These are phyloP conservation scores for Drosophila parabipectinata DNA, from an alignment of 1,140 invertebrate species.

Conservation along the genomic window DNA sequence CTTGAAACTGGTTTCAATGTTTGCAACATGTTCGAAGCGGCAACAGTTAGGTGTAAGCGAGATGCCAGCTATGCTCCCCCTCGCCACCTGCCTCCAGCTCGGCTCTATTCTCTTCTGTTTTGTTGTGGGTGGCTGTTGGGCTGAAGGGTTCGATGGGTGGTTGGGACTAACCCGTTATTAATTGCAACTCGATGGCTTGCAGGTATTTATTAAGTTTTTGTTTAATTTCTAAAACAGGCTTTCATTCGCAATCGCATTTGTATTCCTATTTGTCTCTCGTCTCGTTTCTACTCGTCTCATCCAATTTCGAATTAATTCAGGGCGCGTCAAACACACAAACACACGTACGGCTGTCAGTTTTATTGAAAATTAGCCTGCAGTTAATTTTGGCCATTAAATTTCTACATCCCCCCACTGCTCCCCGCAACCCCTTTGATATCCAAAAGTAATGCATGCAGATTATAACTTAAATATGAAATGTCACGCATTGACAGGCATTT, in stretches of 20 bases:
- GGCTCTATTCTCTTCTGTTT: background rate
- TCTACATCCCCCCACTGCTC: constrained; percentile 42
- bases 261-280: background rate
- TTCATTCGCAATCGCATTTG: constrained; percentile 18
- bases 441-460: constrained; percentile 80
- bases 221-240: constrained; percentile 41
- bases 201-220: constrained; percentile 72
- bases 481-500: constrained; percentile 82
- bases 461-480: constrained; percentile 83
- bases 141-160: background rate
- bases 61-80: background rate
- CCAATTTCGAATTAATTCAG: constrained; percentile 60
- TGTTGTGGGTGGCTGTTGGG: constrained; percentile 11
- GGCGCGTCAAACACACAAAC: constrained; percentile 36
- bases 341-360: constrained; percentile 66
- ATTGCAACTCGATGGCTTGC: constrained; percentile 70
- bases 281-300: constrained; percentile 36
- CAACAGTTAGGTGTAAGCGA: constrained; percentile 47
- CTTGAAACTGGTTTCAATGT: constrained; percentile 72
- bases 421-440: constrained; percentile 6
- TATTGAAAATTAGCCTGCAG: constrained; percentile 81
- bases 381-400: constrained; percentile 80
- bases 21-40: constrained; percentile 63
- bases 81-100: background rate
- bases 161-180: constrained; percentile 64